A percentile compares a stretch with the other conserved stretches of the same genome.
These are phyloP conservation scores for Empis livida DNA, from an alignment of 2,888 invertebrate genomes.

Conservation along the genomic window DNA sequence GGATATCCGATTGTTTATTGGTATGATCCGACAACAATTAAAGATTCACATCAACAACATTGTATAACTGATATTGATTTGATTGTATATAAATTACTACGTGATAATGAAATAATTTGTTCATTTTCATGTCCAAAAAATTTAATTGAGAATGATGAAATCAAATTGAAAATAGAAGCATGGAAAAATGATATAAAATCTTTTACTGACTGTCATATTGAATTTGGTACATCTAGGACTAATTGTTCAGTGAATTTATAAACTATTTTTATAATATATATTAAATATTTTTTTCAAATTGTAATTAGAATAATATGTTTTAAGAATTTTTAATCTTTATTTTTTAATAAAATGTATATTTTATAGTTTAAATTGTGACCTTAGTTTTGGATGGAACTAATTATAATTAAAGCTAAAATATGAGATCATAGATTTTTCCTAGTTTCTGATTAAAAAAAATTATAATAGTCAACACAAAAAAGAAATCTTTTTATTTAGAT, in stretches of 20 bases:
- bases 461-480: no score
- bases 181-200: slow-evolving; percentile 6
- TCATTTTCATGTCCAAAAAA: slow-evolving; percentile 11
- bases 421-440: no score
- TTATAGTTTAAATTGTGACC: no score
- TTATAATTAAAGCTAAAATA: no score
- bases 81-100: slow-evolving; percentile 7
- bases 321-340: no score
- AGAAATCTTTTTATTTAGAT: no score
- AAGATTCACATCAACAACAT: slow-evolving; percentile 3
- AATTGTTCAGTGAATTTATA: background rate
- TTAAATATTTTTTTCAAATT: no score
- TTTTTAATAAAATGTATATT: no score
- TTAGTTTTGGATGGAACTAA: no score
- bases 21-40: slow-evolving; percentile 10
- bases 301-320: no score
- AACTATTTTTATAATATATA: background rate
- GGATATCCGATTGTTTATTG: slow-evolving; percentile 28
- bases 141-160: slow-evolving; percentile 1
- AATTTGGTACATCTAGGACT: background rate
- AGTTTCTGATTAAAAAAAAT: no score
- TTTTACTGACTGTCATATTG: background rate
- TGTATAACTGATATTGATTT: slow-evolving; percentile 9
- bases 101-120: slow-evolving; percentile 4
- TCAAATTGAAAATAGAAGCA: slow-evolving; percentile 1